These are phyloP conservation scores for Drosophila auraria DNA, from an alignment of 1,140 invertebrate species.

Conservation along the genomic window DNA sequence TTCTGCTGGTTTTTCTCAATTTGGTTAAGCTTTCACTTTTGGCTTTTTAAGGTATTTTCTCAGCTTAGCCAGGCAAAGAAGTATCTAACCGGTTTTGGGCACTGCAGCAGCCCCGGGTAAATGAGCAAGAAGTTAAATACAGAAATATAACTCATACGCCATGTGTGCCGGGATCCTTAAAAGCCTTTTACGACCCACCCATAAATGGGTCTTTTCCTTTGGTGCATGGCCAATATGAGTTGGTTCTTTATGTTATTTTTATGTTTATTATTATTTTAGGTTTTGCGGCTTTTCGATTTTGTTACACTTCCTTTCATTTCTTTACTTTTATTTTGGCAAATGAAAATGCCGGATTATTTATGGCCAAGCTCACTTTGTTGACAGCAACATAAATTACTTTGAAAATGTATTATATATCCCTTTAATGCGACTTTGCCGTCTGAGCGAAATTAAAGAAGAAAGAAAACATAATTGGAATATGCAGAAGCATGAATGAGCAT, in stretches of 20 bases:
- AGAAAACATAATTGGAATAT: conserved; percentile 2
- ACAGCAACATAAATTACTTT: conserved; percentile 34
- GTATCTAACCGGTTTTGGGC: conserved; percentile 6
- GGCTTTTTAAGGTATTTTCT: conserved; percentile 54
- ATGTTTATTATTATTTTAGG: conserved; percentile 53
- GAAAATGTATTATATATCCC: conserved; percentile 13
- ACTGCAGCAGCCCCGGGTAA: conserved; percentile 23
- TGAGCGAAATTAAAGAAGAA: conserved; percentile 2
- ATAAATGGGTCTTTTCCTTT: conserved; percentile 23
- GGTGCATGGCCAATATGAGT: conserved; percentile 27
- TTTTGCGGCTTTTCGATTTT: conserved; percentile 39
- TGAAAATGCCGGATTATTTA: conserved; percentile 28
- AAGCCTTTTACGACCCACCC: conserved; percentile 34
- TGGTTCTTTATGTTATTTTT: conserved; percentile 41
- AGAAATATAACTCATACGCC: conserved; percentile 50
- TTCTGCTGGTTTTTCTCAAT: conserved; percentile 33
- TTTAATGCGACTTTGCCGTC: conserved; percentile 3
- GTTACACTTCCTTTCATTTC: not conserved
- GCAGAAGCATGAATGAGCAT: conserved; percentile 1
- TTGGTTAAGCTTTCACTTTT: conserved; percentile 56
- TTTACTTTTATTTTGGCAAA: conserved; percentile 17
- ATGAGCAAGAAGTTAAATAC: conserved; percentile 40
- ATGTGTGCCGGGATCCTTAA: conserved; percentile 27
- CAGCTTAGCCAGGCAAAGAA: conserved; percentile 40
- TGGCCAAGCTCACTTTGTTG: conserved; percentile 22